Evolutionary conservation across 2,113 vertebrate species (phyloP), one percentile per base, ranked within the genome.

Genomic region (Rhabdornis inornatus): DNA sequence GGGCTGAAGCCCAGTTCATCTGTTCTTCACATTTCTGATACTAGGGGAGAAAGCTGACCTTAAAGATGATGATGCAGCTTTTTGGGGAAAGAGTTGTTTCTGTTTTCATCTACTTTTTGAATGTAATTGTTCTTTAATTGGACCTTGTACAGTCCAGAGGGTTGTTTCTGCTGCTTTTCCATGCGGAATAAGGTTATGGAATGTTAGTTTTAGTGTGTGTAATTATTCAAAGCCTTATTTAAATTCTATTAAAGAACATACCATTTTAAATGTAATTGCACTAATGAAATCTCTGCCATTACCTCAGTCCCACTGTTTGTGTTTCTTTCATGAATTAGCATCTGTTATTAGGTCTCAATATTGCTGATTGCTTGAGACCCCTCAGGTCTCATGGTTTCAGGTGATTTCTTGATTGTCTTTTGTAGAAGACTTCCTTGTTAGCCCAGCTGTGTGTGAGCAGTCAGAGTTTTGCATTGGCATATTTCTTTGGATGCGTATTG

Each of bases 151-250:
- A 93, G 89, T 90, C 85, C 90, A 89, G 97, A 94, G 85, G 78
- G 91, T 95, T 92, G 81, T 89, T 97, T 94, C 95, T 95, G 97
- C 97, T 95, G 87, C 95, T 97, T 96, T 97, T 97, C 96, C 96
- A 78, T 91, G 96, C 11, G 78, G 95, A 97, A 93, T 97, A 96
- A 96, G 95, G 83, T 98, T 97, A 97, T 92, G 94, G 97, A 97
- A 98, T 97, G 95, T 97, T 98, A 97, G 96, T 96, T 97, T 97
- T 97, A 97, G 97, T 50, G 89, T 94, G 94, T 97, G 95, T 98
- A 96, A 98, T 98, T 97, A 98, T 98, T 98, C 96, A 97, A 98
- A 98, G 98, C 98, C 97, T 98, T 98, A 97, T 98, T 98, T 98
- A 98, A 98, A 98, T 95, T 96, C 96, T 97, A 90, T 98, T 97